Evolutionary conservation across 2,888 invertebrate species (phyloP).

Genomic region (Aromia moschata): DNA sequence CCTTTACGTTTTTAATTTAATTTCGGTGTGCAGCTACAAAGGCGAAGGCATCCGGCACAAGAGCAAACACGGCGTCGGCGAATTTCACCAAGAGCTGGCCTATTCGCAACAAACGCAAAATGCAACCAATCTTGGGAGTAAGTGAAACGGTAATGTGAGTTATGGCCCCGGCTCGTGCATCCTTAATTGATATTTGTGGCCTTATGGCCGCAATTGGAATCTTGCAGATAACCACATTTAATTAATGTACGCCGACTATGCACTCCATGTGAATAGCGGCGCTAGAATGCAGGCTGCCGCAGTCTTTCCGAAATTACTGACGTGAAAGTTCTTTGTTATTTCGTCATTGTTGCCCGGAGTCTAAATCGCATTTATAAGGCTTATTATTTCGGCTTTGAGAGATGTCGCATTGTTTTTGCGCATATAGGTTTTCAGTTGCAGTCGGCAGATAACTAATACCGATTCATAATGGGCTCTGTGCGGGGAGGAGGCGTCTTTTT

Average conservation of each 20-base stretch:
- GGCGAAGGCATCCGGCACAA: not conserved
- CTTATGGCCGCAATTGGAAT: conserved; percentile 62
- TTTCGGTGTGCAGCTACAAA: not conserved
- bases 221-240: conserved; percentile 64
- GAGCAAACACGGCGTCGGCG: not conserved
- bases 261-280: conserved; percentile 49
- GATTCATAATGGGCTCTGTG: conserved; percentile 15
- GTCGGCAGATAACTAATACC: conserved; percentile 27
- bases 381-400: conserved; percentile 39
- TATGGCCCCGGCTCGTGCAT: conserved; percentile 58
- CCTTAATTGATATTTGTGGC: conserved; percentile 64
- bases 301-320: conserved; percentile 42
- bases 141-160: conserved; percentile 59
- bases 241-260: conserved; percentile 59
- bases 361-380: conserved; percentile 43
- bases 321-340: conserved; percentile 46
- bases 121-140: conserved; percentile 39
- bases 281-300: conserved; percentile 42
- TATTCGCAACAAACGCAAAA: conserved; percentile 21
- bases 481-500: conserved; percentile 11
- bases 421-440: conserved; percentile 27
- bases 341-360: conserved; percentile 42
- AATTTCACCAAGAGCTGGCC: conserved; percentile 14
- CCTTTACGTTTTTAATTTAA: not conserved
- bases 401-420: conserved; percentile 33